Evolutionary conservation across 2,797 vertebrate species (phyloP), one percentile per base, ranked within the genome.

Genomic region (Pterois miles): DNA sequence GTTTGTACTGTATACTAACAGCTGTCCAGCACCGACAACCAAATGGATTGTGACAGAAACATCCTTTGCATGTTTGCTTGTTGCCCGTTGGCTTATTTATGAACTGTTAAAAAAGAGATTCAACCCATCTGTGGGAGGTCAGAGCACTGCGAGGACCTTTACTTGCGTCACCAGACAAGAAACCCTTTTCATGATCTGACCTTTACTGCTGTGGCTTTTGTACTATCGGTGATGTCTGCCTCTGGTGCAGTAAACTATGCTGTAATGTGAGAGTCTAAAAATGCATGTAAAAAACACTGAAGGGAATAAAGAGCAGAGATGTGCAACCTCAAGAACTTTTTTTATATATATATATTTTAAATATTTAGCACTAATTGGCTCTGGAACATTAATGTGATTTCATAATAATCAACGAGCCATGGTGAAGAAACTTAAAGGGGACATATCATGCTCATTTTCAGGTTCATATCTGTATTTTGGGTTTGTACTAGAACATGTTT

Each of bases 11-110:
- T 76, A 73, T 36, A 60, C 65, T 29, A 86, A 84, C 70, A 89
- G 78, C 89, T 84, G 84, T 71, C 60, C 73, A 23, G 11, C 68
- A 60, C 71, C 68, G 85, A 89, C 88, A 86, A 86, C 80, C 82
- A 83, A 82, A 82, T 14, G 72, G 62, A 54, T 73, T 54, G 11
- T 59, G 72, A 86, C 73, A 71, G 71, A 86, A 84, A 91, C 86
- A 87, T 84, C 78, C 73, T 80, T 62, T 76, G 67, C 36, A 11
- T 75, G 73, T 90, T 89, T 85, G 74, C 71, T 71, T 67, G 38
- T 63, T 54, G 50, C 65, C 18, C 3, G 16, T 27, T 43, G 27
- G n/a, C 65, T 56, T n/a, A 85, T 89, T 86, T 69, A 78, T 54
- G 78, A 73, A 82, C 71, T 76, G 66, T 82, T 83, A 58, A 77